Evolutionary conservation across 64 coral and sea anemone genomes (phyloP).

Genomic region (Montipora capricornis): DNA sequence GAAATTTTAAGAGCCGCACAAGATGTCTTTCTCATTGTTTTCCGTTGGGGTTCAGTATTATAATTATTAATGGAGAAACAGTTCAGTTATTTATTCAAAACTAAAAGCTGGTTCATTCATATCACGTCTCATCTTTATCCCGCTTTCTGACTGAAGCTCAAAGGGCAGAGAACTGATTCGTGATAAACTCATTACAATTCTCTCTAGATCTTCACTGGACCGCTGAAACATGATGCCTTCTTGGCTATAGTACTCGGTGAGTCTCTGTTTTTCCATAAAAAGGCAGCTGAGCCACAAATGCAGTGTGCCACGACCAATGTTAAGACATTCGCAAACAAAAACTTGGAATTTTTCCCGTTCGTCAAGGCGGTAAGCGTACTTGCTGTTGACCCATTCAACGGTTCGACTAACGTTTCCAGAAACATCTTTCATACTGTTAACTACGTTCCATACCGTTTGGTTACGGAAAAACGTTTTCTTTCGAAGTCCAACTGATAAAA

Average conservation of each 20-base stretch:
- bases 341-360: conserved; percentile 31
- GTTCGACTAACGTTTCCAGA: background rate
- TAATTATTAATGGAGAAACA: too few relatives aligned
- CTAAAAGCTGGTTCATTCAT: background rate
- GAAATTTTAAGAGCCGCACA: too few relatives aligned
- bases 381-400: conserved; percentile 25
- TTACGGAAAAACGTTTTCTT: conserved; percentile 12
- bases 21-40: too few relatives aligned
- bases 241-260: conserved; percentile 17
- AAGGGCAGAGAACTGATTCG: conserved; percentile 6
- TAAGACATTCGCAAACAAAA: conserved; percentile 51
- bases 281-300: background rate
- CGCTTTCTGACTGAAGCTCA: background rate
- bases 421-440: conserved; percentile 27
- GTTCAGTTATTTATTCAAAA: conserved; percentile 23
- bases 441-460: conserved; percentile 13
- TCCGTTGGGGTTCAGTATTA: too few relatives aligned
- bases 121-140: background rate
- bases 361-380: background rate
- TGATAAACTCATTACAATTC: conserved; percentile 17
- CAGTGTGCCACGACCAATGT: conserved; percentile 4
- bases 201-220: background rate
- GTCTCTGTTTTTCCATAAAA: background rate
- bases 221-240: background rate
- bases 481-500: conserved; percentile 27